Evolutionary conservation across 2,797 vertebrate genomes (phyloP).

Genomic region (Pseudopleuronectes americanus): DNA sequence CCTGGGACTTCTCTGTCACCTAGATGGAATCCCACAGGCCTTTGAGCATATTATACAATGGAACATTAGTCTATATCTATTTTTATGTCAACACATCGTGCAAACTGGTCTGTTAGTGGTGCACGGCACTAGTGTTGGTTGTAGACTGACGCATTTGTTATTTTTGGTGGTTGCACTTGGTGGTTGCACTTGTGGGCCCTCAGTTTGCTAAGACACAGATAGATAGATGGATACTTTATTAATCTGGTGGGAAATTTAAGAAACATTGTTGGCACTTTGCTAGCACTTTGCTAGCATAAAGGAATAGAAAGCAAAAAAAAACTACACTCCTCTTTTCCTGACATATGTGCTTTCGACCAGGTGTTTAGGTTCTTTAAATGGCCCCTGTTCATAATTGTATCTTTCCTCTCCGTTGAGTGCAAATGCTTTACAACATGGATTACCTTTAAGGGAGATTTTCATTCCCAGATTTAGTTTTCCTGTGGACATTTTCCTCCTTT

Average conservation of each 20-base stretch:
- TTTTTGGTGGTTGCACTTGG: background rate
- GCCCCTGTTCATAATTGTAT: slow-evolving; percentile 14
- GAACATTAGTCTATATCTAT: slow-evolving; percentile 51
- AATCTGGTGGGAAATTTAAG: too few relatives aligned
- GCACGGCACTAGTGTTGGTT: background rate
- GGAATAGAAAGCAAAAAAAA: too few relatives aligned
- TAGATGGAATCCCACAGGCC: slow-evolving; percentile 30
- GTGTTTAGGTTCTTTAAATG: background rate
- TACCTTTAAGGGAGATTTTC: slow-evolving; percentile 30
- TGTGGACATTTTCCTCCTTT: slow-evolving; percentile 47
- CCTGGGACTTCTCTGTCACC: slow-evolving; percentile 39
- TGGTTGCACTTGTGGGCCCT: background rate
- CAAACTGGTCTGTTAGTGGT: too few relatives aligned
- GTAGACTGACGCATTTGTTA: background rate
- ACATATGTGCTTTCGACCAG: too few relatives aligned
- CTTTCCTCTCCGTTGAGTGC: slow-evolving; percentile 16
- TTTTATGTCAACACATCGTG: slow-evolving; percentile 39
- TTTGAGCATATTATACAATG: slow-evolving; percentile 25
- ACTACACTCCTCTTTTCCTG: too few relatives aligned
- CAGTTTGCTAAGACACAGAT: too few relatives aligned
- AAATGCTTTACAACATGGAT: slow-evolving; percentile 22
- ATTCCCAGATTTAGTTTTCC: slow-evolving; percentile 23
- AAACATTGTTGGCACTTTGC: background rate
- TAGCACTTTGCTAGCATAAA: too few relatives aligned
- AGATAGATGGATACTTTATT: too few relatives aligned